Conservation (phyloP, 1,140 invertebrate species). For the Contarinia nasturtii region DNA sequence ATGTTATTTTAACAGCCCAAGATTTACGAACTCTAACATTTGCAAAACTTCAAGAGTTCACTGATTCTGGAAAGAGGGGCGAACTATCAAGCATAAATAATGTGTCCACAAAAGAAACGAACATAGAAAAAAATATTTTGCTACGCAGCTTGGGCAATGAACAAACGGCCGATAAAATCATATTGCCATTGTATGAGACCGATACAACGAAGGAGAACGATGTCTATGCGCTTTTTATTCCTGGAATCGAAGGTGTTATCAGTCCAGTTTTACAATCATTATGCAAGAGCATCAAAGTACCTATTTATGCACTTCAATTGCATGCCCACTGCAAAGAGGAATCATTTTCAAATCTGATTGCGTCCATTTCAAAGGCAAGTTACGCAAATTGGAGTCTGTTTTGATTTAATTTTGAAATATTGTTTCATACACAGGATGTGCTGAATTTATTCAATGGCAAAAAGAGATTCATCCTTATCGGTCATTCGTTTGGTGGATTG, state of each 20-base stretch:
- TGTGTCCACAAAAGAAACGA: slow-evolving; percentile 13
- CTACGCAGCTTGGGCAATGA: slow-evolving; percentile 35
- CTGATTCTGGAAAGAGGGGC: slow-evolving; percentile 27
- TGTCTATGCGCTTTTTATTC: slow-evolving; percentile 45
- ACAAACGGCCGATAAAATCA: slow-evolving; percentile 13
- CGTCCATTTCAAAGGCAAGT: too few species aligned
- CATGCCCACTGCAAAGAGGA: too few species aligned
- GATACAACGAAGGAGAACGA: slow-evolving; percentile 21
- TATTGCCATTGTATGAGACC: slow-evolving; percentile 21
- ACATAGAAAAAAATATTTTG: slow-evolving; percentile 27
- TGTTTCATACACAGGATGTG: too few species aligned
- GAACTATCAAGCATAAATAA: slow-evolving; percentile 21
- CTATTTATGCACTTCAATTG: too few species aligned
- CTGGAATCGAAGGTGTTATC: slow-evolving; percentile 61
- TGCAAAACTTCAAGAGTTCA: slow-evolving; percentile 39
- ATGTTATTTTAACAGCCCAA: slow-evolving; percentile 54
- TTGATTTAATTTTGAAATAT: too few species aligned
- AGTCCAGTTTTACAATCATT: slow-evolving; percentile 10
- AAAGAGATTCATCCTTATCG: too few species aligned
- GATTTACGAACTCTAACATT: slow-evolving; percentile 49
- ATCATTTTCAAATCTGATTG: too few species aligned
- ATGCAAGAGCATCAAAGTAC: too few species aligned
- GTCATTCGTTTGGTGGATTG: too few species aligned
- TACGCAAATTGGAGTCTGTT: too few species aligned
- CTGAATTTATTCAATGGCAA: too few species aligned